Evolutionary conservation across 2,113 vertebrate genomes (phyloP).

Genomic region (Labrus mixtus): DNA sequence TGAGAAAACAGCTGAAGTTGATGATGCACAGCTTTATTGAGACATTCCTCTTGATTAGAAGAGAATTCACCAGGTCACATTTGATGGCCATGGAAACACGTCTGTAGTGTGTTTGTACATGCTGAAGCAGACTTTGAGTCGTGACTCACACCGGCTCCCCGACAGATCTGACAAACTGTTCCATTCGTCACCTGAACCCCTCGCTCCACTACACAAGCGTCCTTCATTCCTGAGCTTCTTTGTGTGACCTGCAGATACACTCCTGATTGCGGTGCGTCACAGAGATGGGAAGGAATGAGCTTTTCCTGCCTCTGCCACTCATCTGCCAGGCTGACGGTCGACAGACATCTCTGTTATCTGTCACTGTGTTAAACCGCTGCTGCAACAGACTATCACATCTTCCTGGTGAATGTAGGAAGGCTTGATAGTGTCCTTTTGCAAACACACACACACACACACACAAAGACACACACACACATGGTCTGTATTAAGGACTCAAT

Average conservation of each 20-base stretch:
- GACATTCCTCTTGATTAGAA: too few species aligned
- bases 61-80: too few species aligned
- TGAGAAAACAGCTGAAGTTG: too few species aligned
- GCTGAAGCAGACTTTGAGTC: not conserved
- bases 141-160: not conserved
- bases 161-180: constrained; percentile 16
- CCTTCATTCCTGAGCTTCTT: constrained; percentile 78
- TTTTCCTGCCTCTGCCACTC: constrained; percentile 77
- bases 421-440: constrained; percentile 57
- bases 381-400: constrained; percentile 70
- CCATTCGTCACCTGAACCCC: constrained; percentile 53
- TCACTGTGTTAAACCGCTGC: constrained; percentile 61
- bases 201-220: constrained; percentile 26
- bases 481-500: constrained; percentile 28
- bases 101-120: not conserved
- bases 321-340: constrained; percentile 80
- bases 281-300: constrained; percentile 73
- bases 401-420: constrained; percentile 59
- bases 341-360: constrained; percentile 81
- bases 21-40: too few species aligned
- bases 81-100: constrained; percentile 23
- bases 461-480: constrained; percentile 12
- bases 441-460: constrained; percentile 19
- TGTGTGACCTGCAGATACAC: constrained; percentile 77
- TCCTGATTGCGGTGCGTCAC: constrained; percentile 65